These are phyloP conservation scores for Eretmochelys imbricata DNA, from an alignment of 2,113 vertebrate species.

Conservation along the genomic window DNA sequence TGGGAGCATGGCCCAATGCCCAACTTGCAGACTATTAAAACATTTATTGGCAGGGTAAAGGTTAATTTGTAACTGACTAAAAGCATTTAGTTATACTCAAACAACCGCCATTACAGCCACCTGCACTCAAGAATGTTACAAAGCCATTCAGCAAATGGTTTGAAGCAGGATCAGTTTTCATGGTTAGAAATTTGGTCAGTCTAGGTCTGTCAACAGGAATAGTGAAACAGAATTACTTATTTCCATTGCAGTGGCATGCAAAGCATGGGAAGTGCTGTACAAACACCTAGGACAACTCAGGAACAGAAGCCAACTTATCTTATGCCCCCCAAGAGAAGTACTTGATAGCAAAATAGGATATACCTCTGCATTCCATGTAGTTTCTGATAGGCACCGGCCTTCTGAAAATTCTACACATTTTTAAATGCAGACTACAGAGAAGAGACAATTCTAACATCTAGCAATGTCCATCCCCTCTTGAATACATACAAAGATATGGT, in stretches of 20 bases:
- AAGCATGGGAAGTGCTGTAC: not conserved
- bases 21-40: constrained; percentile 9
- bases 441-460: not conserved
- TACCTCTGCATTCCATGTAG: not conserved
- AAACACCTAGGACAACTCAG: not conserved
- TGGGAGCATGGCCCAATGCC: no score
- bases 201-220: not conserved
- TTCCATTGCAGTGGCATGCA: not conserved
- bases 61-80: not conserved
- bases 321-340: not conserved
- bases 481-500: not conserved
- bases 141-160: constrained; percentile 8
- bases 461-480: not conserved
- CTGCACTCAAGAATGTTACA: not conserved
- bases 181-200: constrained; percentile 13
- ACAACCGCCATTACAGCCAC: not conserved
- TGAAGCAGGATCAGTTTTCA: constrained; percentile 2
- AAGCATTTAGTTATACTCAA: constrained; percentile 8
- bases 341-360: not conserved
- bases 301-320: not conserved
- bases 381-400: not conserved
- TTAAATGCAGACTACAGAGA: not conserved
- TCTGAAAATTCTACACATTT: not conserved
- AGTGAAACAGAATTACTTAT: not conserved
- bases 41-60: not conserved